phyloP scores from a whole-genome alignment of 2,113 vertebrate genomes.

The Fulica atra region DNA sequence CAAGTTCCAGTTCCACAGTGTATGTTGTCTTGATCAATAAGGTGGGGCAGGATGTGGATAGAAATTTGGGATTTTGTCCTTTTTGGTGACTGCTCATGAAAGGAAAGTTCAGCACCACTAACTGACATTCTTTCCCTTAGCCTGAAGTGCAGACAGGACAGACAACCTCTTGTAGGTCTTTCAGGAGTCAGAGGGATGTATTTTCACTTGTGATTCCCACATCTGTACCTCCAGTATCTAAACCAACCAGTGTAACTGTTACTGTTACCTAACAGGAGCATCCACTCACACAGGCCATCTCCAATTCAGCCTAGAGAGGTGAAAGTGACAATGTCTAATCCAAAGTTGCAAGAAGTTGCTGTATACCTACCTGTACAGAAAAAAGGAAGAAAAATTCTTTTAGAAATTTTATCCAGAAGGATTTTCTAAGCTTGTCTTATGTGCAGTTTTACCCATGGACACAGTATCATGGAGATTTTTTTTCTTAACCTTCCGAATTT shows the following conservation, averaged over 20 bases:
- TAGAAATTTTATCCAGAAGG: background rate
- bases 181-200: background rate
- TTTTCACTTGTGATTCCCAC: background rate
- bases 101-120: background rate
- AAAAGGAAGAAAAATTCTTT: background rate
- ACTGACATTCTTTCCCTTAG: background rate
- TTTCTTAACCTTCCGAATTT: background rate
- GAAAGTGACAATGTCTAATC: background rate
- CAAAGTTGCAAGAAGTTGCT: background rate
- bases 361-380: background rate
- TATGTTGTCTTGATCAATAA: background rate
- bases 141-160: background rate
- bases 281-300: background rate
- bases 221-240: background rate
- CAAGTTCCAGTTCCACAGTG: background rate
- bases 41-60: too few relatives aligned
- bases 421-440: background rate
- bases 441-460: background rate
- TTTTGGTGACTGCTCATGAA: background rate
- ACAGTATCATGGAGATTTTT: background rate
- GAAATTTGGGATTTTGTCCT: background rate
- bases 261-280: background rate
- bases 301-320: background rate
- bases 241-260: accelerated
- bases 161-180: background rate